Conservation (phyloP, 2,797 vertebrate species). For the Halcyon smyrnensis region DNA sequence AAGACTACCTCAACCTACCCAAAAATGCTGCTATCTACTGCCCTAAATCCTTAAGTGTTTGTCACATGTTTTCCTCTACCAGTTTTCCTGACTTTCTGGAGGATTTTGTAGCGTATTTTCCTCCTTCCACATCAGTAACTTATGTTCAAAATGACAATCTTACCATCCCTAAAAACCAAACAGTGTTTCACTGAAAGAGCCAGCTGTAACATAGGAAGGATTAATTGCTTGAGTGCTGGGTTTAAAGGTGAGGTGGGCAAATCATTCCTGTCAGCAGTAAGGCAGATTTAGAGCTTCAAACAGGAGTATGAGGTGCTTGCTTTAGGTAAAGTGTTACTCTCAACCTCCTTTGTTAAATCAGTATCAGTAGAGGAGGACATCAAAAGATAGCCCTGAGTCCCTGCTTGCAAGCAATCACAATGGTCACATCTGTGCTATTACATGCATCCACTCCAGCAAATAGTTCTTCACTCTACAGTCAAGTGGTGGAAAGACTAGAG, state of each 20-base stretch:
- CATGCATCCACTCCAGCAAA: not conserved
- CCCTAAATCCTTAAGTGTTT: not conserved
- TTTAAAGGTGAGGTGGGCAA: not conserved
- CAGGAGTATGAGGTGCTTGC: not conserved
- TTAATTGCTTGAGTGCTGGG: not conserved
- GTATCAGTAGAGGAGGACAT: not conserved
- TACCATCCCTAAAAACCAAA: not conserved
- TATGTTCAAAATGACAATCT: not conserved
- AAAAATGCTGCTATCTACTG: not conserved
- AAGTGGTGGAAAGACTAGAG: not conserved
- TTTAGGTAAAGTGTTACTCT: not conserved
- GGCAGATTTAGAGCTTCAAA: not conserved
- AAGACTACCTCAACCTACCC: not conserved
- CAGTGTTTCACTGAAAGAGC: not conserved
- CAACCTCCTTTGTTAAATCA: not conserved
- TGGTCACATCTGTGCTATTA: not conserved
- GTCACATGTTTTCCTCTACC: not conserved
- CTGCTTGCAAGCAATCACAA: not conserved
- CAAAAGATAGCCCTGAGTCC: not conserved
- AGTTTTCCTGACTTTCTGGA: not conserved
- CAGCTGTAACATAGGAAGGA: not conserved
- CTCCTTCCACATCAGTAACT: not conserved
- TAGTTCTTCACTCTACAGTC: accelerated
- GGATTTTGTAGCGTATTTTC: not conserved
- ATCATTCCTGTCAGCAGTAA: not conserved